Conservation (phyloP, 1,140 invertebrate genomes). For the Eciton burchellii region DNA sequence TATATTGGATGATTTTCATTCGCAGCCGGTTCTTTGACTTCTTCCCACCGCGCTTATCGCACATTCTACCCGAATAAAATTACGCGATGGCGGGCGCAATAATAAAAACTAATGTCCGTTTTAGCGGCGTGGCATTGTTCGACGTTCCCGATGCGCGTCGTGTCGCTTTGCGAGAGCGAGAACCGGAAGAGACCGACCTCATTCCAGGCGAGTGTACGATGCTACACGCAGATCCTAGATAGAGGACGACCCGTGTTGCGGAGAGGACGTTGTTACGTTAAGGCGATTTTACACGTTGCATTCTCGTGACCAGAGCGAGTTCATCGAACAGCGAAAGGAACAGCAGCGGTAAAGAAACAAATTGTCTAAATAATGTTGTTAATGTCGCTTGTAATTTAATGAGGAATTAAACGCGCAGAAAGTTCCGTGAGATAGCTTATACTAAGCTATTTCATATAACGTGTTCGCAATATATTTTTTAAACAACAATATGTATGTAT, state of each 20-base stretch:
- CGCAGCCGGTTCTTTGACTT: conserved; percentile 35
- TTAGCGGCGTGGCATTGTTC: conserved; percentile 72
- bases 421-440: neutral
- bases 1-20: conserved; percentile 27
- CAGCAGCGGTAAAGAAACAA: neutral
- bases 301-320: neutral
- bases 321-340: neutral
- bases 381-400: neutral
- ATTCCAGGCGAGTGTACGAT: conserved; percentile 38
- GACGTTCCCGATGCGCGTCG: conserved; percentile 57
- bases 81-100: conserved; percentile 16
- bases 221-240: conserved; percentile 70
- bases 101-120: conserved; percentile 71
- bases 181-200: conserved; percentile 36
- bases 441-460: no score
- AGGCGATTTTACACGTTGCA: conserved; percentile 31
- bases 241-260: conserved; percentile 51
- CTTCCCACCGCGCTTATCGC: conserved; percentile 33
- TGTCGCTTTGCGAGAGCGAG: conserved; percentile 44
- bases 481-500: no score
- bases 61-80: conserved; percentile 40
- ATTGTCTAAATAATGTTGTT: neutral
- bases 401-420: neutral
- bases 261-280: conserved; percentile 42
- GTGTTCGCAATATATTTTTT: no score